phyloP scores from a whole-genome alignment of 92 coral and sea anemone species.

The Anthopleura xanthogrammica region DNA sequence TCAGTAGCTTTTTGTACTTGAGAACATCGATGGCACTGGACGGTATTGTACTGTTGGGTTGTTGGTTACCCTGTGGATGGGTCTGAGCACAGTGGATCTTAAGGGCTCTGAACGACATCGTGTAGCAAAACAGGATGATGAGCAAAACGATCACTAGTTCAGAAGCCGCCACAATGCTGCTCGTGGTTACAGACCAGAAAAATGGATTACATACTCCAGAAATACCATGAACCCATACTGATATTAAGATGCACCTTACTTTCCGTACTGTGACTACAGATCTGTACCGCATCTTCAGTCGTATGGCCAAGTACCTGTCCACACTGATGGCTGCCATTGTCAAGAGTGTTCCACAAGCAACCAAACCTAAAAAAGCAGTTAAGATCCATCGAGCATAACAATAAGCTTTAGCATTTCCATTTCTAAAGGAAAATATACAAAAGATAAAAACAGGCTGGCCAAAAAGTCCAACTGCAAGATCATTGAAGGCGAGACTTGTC shows the following conservation, averaged over 20 bases:
- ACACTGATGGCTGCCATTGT: conserved; percentile 13
- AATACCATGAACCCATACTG: background rate
- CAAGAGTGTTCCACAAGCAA: background rate
- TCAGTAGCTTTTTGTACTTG: conserved; percentile 24
- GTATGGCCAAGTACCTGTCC: conserved; percentile 27
- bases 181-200: background rate
- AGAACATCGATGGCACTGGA: conserved; percentile 15
- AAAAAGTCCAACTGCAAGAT: background rate
- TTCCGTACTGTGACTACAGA: conserved; percentile 10
- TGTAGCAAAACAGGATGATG: background rate
- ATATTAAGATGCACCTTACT: background rate
- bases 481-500: background rate
- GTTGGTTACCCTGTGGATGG: conserved; percentile 11
- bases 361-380: background rate
- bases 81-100: too few relatives aligned
- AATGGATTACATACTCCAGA: background rate
- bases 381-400: background rate
- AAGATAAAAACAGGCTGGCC: background rate
- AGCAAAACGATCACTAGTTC: background rate
- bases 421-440: background rate
- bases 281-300: conserved; percentile 16
- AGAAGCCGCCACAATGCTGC: background rate
- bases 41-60: conserved; percentile 9
- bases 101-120: conserved; percentile 17
- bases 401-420: background rate